Evolutionary conservation across 2,888 invertebrate species (phyloP).

Genomic region (Isotomurus palustris): DNA sequence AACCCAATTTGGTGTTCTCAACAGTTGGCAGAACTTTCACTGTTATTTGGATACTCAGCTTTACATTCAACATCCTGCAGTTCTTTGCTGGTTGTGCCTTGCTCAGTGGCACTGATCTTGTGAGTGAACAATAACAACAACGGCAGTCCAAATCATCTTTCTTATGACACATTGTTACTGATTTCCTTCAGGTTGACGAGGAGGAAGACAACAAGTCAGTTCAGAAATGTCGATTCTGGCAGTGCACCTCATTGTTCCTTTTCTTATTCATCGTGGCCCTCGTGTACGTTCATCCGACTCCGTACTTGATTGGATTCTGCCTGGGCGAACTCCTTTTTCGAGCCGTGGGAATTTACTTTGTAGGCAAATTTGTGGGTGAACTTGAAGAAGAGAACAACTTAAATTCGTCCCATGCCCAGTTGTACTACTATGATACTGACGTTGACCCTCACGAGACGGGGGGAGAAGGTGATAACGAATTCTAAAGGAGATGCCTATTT

Average conservation of each 20-base stretch:
- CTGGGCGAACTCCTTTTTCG: slow-evolving; percentile 33
- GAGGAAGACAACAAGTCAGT: slow-evolving; percentile 39
- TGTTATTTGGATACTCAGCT: slow-evolving; percentile 38
- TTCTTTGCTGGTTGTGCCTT: slow-evolving; percentile 40
- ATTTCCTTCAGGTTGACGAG: slow-evolving; percentile 26
- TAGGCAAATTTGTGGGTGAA: slow-evolving; percentile 35
- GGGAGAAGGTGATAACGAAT: neutral
- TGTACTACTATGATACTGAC: slow-evolving; percentile 37
- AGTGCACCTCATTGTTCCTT: slow-evolving; percentile 36
- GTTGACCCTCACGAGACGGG: slow-evolving; percentile 20
- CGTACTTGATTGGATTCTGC: slow-evolving; percentile 27
- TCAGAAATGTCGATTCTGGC: slow-evolving; percentile 41
- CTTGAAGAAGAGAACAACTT: slow-evolving; percentile 35
- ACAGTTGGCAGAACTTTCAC: slow-evolving; percentile 34
- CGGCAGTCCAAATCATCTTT: neutral
- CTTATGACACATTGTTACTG: slow-evolving; percentile 1
- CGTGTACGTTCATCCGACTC: slow-evolving; percentile 29
- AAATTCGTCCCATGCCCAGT: slow-evolving; percentile 31
- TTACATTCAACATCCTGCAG: slow-evolving; percentile 40
- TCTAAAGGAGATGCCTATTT: too few relatives aligned
- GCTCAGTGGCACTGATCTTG: slow-evolving; percentile 37
- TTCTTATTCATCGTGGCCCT: slow-evolving; percentile 33
- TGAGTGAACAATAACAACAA: slow-evolving; percentile 6
- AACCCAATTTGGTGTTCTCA: slow-evolving; percentile 1
- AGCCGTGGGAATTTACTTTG: slow-evolving; percentile 34